phyloP scores from a whole-genome alignment of 1,140 invertebrate genomes.

The Eurosta solidaginis region DNA sequence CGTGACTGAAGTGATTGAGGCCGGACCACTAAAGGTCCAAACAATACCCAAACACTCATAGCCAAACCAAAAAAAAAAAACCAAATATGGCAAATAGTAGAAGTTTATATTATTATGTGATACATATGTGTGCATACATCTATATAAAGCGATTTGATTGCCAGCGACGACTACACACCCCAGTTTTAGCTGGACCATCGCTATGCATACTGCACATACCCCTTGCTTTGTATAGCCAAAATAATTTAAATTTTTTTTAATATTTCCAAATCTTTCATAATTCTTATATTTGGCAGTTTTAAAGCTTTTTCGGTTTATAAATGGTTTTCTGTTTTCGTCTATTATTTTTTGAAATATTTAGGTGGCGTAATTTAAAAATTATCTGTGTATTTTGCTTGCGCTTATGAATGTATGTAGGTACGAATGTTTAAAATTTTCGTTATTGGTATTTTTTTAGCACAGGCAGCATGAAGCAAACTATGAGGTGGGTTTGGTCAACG shows the following conservation, averaged over 20 bases:
- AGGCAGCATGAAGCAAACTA: too few species aligned
- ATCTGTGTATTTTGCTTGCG: too few species aligned
- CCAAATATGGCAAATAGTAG: background rate
- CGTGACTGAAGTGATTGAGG: slow-evolving; percentile 35
- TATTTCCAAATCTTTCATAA: background rate
- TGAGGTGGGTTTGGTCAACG: too few species aligned
- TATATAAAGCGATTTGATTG: background rate
- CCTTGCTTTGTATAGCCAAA: background rate
- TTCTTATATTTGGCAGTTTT: background rate
- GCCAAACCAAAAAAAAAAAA: background rate
- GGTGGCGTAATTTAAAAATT: background rate
- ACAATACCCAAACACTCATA: background rate
- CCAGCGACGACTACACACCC: background rate
- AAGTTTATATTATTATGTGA: background rate
- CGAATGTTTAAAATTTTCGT: background rate
- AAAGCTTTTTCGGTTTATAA: background rate
- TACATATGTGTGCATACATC: background rate
- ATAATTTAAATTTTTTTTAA: slow-evolving; percentile 15
- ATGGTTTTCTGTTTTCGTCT: background rate
- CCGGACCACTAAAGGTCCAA: slow-evolving; percentile 22
- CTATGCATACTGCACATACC: background rate
- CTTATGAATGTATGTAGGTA: background rate
- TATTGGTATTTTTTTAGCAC: background rate
- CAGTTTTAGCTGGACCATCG: background rate
- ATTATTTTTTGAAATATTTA: background rate